These are phyloP conservation scores for Engraulis encrasicolus DNA, from an alignment of 2,113 vertebrate species.

Conservation along the genomic window DNA sequence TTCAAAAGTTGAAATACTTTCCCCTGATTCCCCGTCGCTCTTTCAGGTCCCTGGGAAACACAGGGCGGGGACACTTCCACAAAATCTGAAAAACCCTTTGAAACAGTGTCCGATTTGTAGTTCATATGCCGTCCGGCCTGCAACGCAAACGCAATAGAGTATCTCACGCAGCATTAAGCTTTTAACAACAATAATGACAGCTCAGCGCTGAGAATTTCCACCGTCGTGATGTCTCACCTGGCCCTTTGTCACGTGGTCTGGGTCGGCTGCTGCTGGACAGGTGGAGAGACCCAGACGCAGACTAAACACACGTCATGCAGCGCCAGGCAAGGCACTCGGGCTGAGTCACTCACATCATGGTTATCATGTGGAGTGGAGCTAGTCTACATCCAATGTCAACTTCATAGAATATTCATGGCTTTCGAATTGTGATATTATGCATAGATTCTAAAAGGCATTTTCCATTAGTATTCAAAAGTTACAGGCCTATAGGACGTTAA, in stretches of 20 bases:
- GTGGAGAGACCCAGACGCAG: conserved; percentile 36
- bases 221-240: conserved; percentile 27
- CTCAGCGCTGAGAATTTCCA: conserved; percentile 9
- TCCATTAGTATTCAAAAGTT: too few relatives aligned
- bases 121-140: background rate
- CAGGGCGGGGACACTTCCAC: background rate
- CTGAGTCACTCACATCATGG: too few relatives aligned
- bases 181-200: conserved; percentile 31
- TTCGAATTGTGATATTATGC: too few relatives aligned
- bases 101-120: background rate
- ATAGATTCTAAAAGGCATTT: too few relatives aligned
- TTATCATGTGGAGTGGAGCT: too few relatives aligned
- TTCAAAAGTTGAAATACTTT: conserved; percentile 16
- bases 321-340: background rate
- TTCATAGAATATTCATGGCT: too few relatives aligned
- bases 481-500: too few relatives aligned
- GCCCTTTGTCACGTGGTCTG: conserved; percentile 23
- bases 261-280: conserved; percentile 5
- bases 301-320: conserved; percentile 33
- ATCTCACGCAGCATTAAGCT: background rate
- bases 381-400: too few relatives aligned
- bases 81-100: background rate
- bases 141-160: background rate
- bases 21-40: background rate
- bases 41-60: background rate